Base-by-base conservation (phyloP, 2,888 invertebrate species). In the Trachelus stipa region DNA sequence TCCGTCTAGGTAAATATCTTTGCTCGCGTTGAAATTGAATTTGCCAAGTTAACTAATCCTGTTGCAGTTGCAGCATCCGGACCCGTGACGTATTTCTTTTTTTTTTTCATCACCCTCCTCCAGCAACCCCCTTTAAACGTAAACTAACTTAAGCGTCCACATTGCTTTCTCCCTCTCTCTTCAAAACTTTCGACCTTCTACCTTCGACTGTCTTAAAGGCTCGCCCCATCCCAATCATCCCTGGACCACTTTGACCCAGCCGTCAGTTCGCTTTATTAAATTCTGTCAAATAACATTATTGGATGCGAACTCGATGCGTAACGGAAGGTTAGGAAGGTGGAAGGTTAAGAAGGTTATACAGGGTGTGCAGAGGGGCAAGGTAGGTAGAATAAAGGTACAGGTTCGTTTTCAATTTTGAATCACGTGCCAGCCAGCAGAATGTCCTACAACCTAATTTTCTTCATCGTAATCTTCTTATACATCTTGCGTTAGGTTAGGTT, bases 251-350 rank as follows among this genome's bases (percentile, higher is more conserved):
- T 56, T 23, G 9, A 56, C 56, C 23, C 23, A 9, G 23, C 56
- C 56, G 56, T 56, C 56, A 56, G 56, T 71, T 77, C 12, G 30
- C 69, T 80, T 81, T 80, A 80, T 79, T 80, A 79, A 83, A 79
- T 80, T 80, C 75, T 74, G 79, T 79, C 77, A 40, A 79, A 77
- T 76, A 76, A 76, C 78, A 71, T 76, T 73, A 77, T 74, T 68
- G 69, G 77, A 74, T 75, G 69, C 68, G 34, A 56, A 56, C 56
- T 56, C 56, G 9, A 56, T 56, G 56, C 15, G 23, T 56, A 56
- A 23, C 23, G 9, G 23, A 56, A 56, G 56, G 56, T 23, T 56
- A 23, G 56, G 56, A 56, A 23, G 56, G 56, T 56, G 4, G 56
- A 23, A 56, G 23, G 23, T 56, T 56, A 0, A 56, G 15, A 23